A percentile compares a stretch with the other conserved stretches of the same genome.
Evolutionary conservation across 2,888 invertebrate genomes (phyloP).

Genomic region (Colostygia pectinataria): DNA sequence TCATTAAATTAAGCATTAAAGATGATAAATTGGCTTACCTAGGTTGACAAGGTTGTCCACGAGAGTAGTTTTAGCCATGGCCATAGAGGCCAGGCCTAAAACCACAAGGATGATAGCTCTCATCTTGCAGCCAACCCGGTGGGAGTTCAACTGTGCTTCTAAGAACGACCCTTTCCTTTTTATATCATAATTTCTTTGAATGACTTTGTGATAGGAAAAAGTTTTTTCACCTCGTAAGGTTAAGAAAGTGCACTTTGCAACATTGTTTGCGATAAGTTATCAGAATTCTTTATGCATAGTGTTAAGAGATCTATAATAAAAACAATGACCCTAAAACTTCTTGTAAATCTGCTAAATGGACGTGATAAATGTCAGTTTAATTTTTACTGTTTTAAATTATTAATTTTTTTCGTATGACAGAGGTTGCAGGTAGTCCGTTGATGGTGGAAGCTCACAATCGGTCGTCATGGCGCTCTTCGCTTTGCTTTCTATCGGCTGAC

Average conservation of each 20-base stretch:
- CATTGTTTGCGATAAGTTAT: slow-evolving; percentile 5
- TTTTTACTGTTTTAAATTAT: no score
- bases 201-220: slow-evolving; percentile 17
- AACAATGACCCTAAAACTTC: neutral
- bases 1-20: no score
- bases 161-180: slow-evolving; percentile 37
- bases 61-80: slow-evolving; percentile 53
- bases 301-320: neutral
- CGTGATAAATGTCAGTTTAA: no score
- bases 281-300: neutral
- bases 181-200: slow-evolving; percentile 43
- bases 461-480: no score
- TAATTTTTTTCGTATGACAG: no score
- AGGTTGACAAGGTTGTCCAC: slow-evolving; percentile 45
- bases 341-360: no score
- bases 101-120: slow-evolving; percentile 55
- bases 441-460: no score
- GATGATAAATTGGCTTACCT: slow-evolving; percentile 44
- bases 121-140: slow-evolving; percentile 61
- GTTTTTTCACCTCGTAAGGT: slow-evolving; percentile 15
- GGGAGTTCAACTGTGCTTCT: slow-evolving; percentile 56
- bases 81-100: slow-evolving; percentile 62
- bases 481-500: no score
- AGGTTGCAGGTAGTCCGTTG: no score
- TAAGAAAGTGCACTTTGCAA: slow-evolving; percentile 15